Base-by-base conservation (phyloP, 2,888 invertebrate species). In the Sarcophaga rosellei region DNA sequence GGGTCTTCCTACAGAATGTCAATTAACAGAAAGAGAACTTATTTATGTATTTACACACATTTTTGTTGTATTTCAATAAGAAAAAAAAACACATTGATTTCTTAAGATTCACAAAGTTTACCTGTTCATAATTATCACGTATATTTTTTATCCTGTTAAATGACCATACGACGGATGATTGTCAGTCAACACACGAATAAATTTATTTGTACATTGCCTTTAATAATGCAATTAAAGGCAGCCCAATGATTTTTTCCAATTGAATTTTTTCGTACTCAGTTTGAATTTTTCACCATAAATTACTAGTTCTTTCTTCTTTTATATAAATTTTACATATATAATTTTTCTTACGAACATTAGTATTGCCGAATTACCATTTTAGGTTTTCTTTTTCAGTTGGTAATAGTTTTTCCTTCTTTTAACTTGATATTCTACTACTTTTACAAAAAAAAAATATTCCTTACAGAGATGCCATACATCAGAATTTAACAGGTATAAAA, bases 291-390 rank as follows among this genome's bases (percentile, higher is more conserved):
- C 59, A 69, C 79, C 59, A 84, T 79, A 65, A 65, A 79, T 66
- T 75, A 21, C 23, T 63, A 68, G 72, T 86, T 74, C 59, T 81
- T 86, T 78, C 59, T 75, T 57, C 65, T 78, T 80, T 84, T 86
- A 74, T 81, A 81, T 81, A 78, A 86, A 81, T 81, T 81, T 84
- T 86, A 84, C 86, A 86, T 86, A 86, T 86, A 86, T 86, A 86
- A 83, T 73, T 83, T 84, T 86, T 84, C 84, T 81, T 86, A 86
- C 86, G 86, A 86, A 84, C 81, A 86, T 86, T 86, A 84, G 84
- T 81, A 84, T 86, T 84, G 86, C 86, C 86, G 86, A 86, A 86
- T 84, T 86, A 86, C 86, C 84, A 86, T 84, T 86, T 86, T 81
- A 81, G 84, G 86, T 84, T 86, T 86, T 86, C 78, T 81, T 86